A percentile compares a stretch with the other conserved stretches of the same genome.
phyloP scores from a whole-genome alignment of 2,113 vertebrate species.

The Centrocercus urophasianus region DNA sequence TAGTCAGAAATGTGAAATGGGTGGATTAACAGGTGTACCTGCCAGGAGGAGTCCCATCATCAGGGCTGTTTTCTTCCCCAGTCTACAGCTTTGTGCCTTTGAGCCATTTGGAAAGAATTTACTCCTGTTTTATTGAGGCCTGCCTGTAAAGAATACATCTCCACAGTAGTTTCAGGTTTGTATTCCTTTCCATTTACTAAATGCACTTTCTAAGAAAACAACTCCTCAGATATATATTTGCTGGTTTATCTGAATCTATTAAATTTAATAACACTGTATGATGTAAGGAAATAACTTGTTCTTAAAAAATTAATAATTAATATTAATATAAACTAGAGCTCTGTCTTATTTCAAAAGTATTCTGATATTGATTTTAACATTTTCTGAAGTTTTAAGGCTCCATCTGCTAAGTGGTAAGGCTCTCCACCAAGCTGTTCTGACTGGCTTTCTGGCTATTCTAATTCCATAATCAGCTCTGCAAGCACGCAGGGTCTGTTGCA shows the following conservation, averaged over 20 bases:
- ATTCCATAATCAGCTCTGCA: neutral
- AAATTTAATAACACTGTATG: neutral
- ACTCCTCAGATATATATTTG: neutral
- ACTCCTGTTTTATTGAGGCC: neutral
- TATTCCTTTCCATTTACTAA: neutral
- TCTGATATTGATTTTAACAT: neutral
- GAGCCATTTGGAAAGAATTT: neutral
- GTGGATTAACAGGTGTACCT: neutral
- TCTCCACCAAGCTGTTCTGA: neutral
- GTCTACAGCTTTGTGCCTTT: neutral
- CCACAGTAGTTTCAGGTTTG: neutral
- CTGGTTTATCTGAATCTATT: slow-evolving; percentile 14
- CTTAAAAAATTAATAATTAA: neutral
- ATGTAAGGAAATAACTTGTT: neutral
- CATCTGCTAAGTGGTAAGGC: neutral
- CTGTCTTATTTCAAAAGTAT: neutral
- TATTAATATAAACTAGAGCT: neutral
- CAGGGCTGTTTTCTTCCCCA: neutral
- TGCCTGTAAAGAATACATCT: neutral
- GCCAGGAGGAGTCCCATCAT: neutral
- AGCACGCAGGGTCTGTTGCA: neutral
- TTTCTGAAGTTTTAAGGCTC: neutral
- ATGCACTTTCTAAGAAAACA: slow-evolving; percentile 22
- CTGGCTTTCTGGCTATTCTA: neutral
- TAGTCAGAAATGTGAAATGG: slow-evolving; percentile 21